Evolutionary conservation across 2,113 vertebrate genomes (phyloP).

Genomic region (Alligator sinensis): DNA sequence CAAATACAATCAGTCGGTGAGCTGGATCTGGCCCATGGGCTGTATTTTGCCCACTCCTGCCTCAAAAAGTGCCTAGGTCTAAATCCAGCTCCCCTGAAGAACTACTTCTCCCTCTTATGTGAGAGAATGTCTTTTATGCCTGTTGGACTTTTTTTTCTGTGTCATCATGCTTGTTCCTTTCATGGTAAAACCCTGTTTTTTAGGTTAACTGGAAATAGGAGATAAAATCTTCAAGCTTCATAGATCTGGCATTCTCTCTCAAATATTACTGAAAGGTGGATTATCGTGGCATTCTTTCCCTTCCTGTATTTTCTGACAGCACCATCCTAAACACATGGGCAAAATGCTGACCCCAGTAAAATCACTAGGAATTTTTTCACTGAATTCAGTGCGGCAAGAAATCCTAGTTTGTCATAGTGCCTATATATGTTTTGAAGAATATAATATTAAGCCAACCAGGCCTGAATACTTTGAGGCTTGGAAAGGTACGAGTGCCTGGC

Average conservation of each 20-base stretch:
- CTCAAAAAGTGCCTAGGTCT: no score
- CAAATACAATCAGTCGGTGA: no score
- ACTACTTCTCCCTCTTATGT: neutral
- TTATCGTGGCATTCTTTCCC: neutral
- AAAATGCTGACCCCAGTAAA: neutral
- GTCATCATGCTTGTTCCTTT: neutral
- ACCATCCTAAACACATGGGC: neutral
- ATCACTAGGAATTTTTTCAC: neutral
- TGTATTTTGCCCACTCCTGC: no score
- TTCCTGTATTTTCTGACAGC: neutral
- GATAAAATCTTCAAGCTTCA: neutral
- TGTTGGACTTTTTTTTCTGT: neutral
- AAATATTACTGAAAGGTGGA: neutral
- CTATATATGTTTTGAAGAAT: neutral
- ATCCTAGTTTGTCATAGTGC: neutral
- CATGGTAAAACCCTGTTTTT: neutral
- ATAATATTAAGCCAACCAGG: neutral
- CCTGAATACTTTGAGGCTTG: neutral
- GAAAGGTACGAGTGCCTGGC: neutral
- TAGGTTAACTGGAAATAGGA: neutral
- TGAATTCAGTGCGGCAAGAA: neutral
- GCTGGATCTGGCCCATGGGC: no score
- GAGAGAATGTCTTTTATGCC: neutral
- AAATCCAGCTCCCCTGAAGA: neutral
- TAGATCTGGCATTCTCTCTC: neutral